Evolutionary conservation across 2,888 invertebrate genomes (phyloP), one percentile per base, ranked within the genome.

Genomic region (Dilophus febrilis): DNA sequence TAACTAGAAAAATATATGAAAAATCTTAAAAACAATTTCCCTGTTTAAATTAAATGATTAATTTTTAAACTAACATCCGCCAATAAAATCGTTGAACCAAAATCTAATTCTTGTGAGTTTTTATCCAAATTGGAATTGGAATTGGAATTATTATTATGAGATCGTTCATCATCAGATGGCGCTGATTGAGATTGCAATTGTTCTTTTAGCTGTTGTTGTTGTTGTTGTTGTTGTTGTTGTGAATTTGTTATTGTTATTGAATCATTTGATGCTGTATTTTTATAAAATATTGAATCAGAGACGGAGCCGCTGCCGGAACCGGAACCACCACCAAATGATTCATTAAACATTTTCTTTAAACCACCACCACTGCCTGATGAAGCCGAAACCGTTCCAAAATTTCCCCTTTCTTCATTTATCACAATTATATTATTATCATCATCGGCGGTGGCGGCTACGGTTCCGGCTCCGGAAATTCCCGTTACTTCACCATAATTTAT

Each of bases 61-160:
- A n/a, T n/a, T n/a, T 34, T 19, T 38, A 29, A 32, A 34, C 42
- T 47, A 48, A 61, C 61, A 52, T 61, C 56, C 16, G 58, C 55
- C 44, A 52, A 50, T 35, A 61, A 41, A 2, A 61, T 51, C 5
- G 55, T 54, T 11, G 51, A 47, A 3, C 50, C 57, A 45, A 61
- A 59, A 40, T 61, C 60, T 16, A 55, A 43, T 13, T 50, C 47
- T 31, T 13, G 7, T 12, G 13, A 40, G 12, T 26, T 22, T 10
- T 18, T 18, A 18, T 17, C 12, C 12, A 16, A n/a, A 37, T 29
- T 35, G 12, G 22, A 13, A 12, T 11, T 27, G 22, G 4, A 30
- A 16, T 18, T 22, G 29, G 12, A n/a, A n/a, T n/a, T n/a, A n/a
- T n/a, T n/a, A n/a, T n/a, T n/a, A n/a, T n/a, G n/a, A n/a, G n/a